These are phyloP conservation scores for Gnathonemus longibarbis DNA, from an alignment of 2,113 vertebrate genomes.

Conservation along the genomic window DNA sequence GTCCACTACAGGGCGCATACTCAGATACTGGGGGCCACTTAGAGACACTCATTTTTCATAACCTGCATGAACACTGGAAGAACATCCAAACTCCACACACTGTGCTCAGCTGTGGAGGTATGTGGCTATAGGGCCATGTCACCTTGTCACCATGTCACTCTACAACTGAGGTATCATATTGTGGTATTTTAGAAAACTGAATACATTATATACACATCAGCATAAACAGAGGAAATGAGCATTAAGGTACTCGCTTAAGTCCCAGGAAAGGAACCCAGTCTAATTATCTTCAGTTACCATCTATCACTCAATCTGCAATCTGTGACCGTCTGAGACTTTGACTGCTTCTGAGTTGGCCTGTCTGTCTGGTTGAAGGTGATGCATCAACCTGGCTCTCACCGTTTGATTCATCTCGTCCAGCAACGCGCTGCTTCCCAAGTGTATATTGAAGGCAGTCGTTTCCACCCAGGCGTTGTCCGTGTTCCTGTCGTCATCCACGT, in stretches of 20 bases:
- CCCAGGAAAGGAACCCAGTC: background rate
- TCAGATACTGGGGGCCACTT: background rate
- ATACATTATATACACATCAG: background rate
- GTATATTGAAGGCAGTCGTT: conserved; percentile 68
- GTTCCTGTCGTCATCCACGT: conserved; percentile 82
- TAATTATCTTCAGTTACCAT: background rate
- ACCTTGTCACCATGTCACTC: background rate
- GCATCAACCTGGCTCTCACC: conserved; percentile 26
- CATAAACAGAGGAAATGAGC: background rate
- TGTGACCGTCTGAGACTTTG: background rate
- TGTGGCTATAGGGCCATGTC: background rate
- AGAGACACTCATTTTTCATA: background rate
- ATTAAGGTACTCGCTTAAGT: background rate
- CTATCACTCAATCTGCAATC: background rate
- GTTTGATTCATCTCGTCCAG: conserved; percentile 59
- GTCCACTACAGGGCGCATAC: background rate
- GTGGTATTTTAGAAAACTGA: background rate
- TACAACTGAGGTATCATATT: background rate
- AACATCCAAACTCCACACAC: background rate
- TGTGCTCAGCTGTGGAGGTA: background rate
- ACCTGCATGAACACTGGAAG: background rate
- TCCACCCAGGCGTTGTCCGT: conserved; percentile 91
- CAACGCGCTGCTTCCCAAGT: conserved; percentile 56
- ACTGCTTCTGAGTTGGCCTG: background rate
- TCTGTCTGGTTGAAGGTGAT: background rate